Base-by-base conservation (phyloP, 2,888 invertebrate species). In the Steinernema hermaphroditum region DNA sequence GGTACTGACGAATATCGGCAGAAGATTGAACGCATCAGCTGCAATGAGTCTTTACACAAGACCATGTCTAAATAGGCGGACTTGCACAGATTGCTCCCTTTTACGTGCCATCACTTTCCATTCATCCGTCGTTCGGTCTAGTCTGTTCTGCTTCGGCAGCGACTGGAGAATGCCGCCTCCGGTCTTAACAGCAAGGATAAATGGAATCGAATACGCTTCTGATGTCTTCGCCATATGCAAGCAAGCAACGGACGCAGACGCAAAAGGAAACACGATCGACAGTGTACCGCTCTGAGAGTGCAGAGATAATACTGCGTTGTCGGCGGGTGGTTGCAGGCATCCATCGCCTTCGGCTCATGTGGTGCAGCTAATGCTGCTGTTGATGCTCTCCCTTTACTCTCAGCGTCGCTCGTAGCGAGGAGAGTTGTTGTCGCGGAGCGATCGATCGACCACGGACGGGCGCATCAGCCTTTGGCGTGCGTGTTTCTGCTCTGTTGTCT, bases 371-470 rank as follows among this genome's bases (percentile, higher is more conserved):
- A 62, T 62, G 34, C 62, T 24, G 62, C 29, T 62, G 62, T 27
- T 29, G 62, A 27, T 62, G 62, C 62, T 62, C 32, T 62, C 29
- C 6, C 32, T 62, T 32, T 62, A 62, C 62, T 32, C 62, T 62
- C 62, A 6, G 62, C 32, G 62, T 27, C 62, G 62, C 62, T 62
- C 62, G 62, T 27, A 29, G 62, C 62, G 27, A n/a, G 29, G 62
- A 32, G 37, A 4, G 62, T 62, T 62, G 62, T 62, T 62, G 62
- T 62, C 27, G 34, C 62, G 62, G 62, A 62, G 62, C 62, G 62
- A 62, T 62, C 62, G 62, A 62, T 62, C 62, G 62, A 62, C 62
- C 62, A 24, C 62, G 62, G 62, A 27, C 62, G 62, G 62, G 62
- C 62, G 62, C 62, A 62, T 62, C 62, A 62, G 29, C 62, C 62